A percentile compares a stretch with the other conserved stretches of the same genome.
Evolutionary conservation across 2,888 invertebrate species (phyloP).

Genomic region (Drosophila peninsularis): DNA sequence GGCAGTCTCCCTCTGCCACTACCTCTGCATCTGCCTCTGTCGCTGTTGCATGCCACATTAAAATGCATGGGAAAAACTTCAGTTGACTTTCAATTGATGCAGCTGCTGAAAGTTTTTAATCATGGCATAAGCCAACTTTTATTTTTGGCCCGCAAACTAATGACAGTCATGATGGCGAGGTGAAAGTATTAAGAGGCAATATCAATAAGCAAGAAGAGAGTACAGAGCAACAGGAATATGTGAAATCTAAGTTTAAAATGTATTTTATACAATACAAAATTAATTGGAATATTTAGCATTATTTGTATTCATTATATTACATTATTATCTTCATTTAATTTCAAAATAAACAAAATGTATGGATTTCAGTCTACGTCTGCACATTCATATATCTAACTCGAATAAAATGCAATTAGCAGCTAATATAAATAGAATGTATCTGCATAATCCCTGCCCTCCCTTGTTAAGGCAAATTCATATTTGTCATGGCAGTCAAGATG

Average conservation of each 20-base stretch:
- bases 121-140: not conserved
- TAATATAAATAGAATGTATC: not conserved
- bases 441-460: not conserved
- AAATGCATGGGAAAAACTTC: slow-evolving; percentile 25
- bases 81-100: slow-evolving; percentile 7
- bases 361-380: not conserved
- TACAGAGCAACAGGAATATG: too few species aligned
- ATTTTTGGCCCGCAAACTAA: not conserved
- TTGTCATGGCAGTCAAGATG: not conserved
- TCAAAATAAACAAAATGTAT: not conserved
- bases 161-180: not conserved
- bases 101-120: slow-evolving; percentile 4
- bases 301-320: too few species aligned
- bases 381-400: not conserved
- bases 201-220: too few species aligned
- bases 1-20: slow-evolving; percentile 2
- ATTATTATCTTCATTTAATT: not conserved
- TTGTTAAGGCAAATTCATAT: not conserved
- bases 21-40: not conserved
- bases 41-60: slow-evolving; percentile 35
- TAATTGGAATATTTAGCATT: too few species aligned
- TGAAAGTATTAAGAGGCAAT: not conserved
- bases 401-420: not conserved
- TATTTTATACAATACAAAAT: not conserved
- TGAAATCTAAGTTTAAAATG: not conserved